phyloP scores from a whole-genome alignment of 2,888 invertebrate species.

The Candidula unifasciata region DNA sequence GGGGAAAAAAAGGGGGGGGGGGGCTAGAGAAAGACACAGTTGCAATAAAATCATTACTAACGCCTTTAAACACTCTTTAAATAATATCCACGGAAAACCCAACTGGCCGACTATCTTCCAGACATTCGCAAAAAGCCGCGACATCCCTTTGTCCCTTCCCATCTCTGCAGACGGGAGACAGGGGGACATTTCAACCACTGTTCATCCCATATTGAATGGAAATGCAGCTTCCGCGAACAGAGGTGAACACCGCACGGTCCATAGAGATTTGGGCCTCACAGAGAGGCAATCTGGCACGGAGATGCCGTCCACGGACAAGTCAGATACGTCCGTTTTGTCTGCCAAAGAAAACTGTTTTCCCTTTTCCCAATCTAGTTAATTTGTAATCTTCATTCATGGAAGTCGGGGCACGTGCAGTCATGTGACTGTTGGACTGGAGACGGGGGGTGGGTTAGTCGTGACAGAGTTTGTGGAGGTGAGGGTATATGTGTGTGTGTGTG shows the following conservation, averaged over 20 bases:
- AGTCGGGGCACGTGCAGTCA: slow-evolving; percentile 19
- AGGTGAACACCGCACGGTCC: slow-evolving; percentile 31
- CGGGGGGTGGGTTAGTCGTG: background rate
- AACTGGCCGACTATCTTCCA: background rate
- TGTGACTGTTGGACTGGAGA: slow-evolving; percentile 11
- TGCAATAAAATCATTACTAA: too few relatives aligned
- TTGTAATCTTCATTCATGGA: slow-evolving; percentile 39
- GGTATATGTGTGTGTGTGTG: too few relatives aligned
- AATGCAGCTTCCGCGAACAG: slow-evolving; percentile 28
- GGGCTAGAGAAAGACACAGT: too few relatives aligned
- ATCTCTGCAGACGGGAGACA: background rate
- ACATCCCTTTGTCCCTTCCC: background rate
- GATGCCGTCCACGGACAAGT: slow-evolving; percentile 25
- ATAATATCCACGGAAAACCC: background rate
- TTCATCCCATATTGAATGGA: slow-evolving; percentile 48
- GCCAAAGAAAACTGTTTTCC: slow-evolving; percentile 38
- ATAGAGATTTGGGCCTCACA: slow-evolving; percentile 1
- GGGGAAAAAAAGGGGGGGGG: too few relatives aligned
- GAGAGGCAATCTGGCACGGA: slow-evolving; percentile 21
- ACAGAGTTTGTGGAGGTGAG: slow-evolving; percentile 1
- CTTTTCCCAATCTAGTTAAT: slow-evolving; percentile 42
- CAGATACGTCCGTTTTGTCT: slow-evolving; percentile 30
- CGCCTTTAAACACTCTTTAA: too few relatives aligned
- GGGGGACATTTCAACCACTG: slow-evolving; percentile 40
- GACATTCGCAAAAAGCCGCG: background rate